These are phyloP conservation scores for Symphodus melops DNA, from an alignment of 2,113 vertebrate genomes.

Conservation along the genomic window DNA sequence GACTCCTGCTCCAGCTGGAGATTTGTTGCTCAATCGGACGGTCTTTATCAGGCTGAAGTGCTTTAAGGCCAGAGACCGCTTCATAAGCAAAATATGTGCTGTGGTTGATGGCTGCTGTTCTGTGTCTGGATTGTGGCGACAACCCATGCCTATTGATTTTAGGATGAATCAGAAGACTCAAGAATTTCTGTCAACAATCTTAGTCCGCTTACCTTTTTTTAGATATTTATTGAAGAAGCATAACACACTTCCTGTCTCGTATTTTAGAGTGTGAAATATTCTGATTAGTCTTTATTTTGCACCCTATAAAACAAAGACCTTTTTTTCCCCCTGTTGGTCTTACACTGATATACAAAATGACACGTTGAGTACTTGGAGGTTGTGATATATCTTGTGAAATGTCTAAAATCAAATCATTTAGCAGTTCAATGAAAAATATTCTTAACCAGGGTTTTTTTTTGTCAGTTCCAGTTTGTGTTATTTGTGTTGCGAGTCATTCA, in stretches of 20 bases:
- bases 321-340: no score
- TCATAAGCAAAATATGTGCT: slow-evolving; percentile 41
- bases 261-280: no score
- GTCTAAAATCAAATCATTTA: no score
- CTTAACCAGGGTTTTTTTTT: neutral
- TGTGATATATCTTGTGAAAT: no score
- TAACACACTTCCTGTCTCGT: no score
- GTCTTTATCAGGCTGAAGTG: slow-evolving; percentile 63
- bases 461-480: neutral
- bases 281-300: no score
- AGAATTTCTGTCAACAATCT: neutral
- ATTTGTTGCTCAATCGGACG: slow-evolving; percentile 45
- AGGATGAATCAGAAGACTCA: neutral
- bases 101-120: slow-evolving; percentile 26
- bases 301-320: no score
- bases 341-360: no score
- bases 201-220: no score
- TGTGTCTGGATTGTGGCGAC: slow-evolving; percentile 32
- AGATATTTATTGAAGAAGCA: no score
- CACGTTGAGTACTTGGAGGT: no score
- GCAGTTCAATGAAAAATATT: neutral
- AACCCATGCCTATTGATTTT: neutral
- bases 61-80: slow-evolving; percentile 23
- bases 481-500: slow-evolving; percentile 6
- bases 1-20: slow-evolving; percentile 58